Evolutionary conservation across 2,888 invertebrate species (phyloP).

Genomic region (Chrysodeixis includens): DNA sequence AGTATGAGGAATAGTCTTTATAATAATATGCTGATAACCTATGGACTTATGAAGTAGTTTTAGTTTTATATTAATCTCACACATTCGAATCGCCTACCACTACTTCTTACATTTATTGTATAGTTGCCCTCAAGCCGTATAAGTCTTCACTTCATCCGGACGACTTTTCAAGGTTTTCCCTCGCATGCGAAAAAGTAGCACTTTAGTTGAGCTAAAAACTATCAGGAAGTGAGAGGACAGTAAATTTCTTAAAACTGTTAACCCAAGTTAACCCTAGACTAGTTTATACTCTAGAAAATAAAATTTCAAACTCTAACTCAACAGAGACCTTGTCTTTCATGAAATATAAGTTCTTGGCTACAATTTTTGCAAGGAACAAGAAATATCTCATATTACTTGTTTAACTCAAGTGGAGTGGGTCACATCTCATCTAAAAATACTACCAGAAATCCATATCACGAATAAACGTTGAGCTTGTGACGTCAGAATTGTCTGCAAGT

Average conservation of each 20-base stretch:
- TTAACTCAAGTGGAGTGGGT: not conserved
- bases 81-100: too few species aligned
- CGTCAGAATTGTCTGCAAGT: not conserved
- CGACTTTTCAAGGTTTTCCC: too few species aligned
- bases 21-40: too few species aligned
- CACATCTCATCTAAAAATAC: conserved; percentile 3
- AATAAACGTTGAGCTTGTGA: not conserved
- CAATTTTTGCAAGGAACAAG: not conserved
- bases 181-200: too few species aligned
- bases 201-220: not conserved
- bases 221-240: not conserved
- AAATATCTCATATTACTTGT: not conserved
- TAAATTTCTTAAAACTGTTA: not conserved
- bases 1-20: too few species aligned
- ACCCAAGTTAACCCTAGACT: too few species aligned
- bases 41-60: too few species aligned
- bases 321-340: not conserved
- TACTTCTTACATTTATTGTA: too few species aligned
- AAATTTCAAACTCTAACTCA: not conserved
- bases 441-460: not conserved
- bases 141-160: too few species aligned
- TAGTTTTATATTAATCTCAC: too few species aligned
- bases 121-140: too few species aligned
- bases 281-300: too few species aligned
- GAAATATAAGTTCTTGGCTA: not conserved